Evolutionary conservation across 2,888 invertebrate species (phyloP).

Genomic region (Calephelis perditalis): DNA sequence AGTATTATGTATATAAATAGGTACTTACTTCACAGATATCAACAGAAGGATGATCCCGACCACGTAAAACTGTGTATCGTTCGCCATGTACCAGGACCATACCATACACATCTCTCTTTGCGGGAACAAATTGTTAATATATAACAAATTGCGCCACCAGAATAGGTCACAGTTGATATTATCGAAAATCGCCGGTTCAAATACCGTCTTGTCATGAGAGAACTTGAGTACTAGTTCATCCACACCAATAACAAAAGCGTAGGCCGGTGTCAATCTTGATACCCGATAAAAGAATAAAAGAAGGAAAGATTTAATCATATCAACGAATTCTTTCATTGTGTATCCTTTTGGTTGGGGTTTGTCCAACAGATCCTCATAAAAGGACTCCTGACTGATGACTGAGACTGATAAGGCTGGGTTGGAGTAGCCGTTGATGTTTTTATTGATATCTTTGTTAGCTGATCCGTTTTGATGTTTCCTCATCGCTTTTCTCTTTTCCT

Average conservation of each 20-base stretch:
- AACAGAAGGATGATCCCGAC: slow-evolving; percentile 82
- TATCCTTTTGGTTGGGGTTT: slow-evolving; percentile 52
- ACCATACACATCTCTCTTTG: slow-evolving; percentile 88
- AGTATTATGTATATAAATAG: neutral
- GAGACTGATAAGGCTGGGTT: slow-evolving; percentile 62
- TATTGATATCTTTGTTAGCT: slow-evolving; percentile 53
- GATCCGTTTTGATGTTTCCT: slow-evolving; percentile 29
- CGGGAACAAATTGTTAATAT: slow-evolving; percentile 88
- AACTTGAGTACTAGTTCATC: slow-evolving; percentile 85
- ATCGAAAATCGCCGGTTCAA: slow-evolving; percentile 84
- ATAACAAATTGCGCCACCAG: slow-evolving; percentile 92
- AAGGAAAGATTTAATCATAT: slow-evolving; percentile 66
- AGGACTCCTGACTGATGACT: slow-evolving; percentile 65
- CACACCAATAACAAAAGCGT: slow-evolving; percentile 86
- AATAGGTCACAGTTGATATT: slow-evolving; percentile 85
- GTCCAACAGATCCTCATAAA: slow-evolving; percentile 63
- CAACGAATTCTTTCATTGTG: slow-evolving; percentile 51
- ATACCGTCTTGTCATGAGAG: slow-evolving; percentile 84
- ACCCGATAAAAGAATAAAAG: slow-evolving; percentile 76
- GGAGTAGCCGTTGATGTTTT: slow-evolving; percentile 66
- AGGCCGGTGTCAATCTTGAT: slow-evolving; percentile 87
- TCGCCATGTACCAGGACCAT: slow-evolving; percentile 91
- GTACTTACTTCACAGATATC: slow-evolving; percentile 82
- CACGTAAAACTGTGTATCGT: slow-evolving; percentile 87
- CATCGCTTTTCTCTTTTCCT: slow-evolving; percentile 44